Evolutionary conservation across 2,888 invertebrate genomes (phyloP).

Genomic region (Lordiphosa andalusiaca): DNA sequence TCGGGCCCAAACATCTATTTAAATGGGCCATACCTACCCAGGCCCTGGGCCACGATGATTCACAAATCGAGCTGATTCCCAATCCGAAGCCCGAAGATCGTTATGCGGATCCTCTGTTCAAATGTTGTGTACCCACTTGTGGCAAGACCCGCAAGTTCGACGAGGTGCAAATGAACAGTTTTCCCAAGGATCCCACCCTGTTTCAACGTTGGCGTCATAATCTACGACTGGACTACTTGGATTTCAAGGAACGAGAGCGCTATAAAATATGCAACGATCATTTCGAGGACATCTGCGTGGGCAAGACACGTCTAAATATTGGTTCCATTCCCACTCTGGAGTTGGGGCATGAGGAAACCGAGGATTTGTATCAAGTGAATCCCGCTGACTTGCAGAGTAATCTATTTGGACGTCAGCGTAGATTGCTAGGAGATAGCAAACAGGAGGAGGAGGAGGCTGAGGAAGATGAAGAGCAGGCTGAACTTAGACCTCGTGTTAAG

Average conservation of each 20-base stretch:
- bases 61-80: constrained; percentile 59
- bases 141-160: constrained; percentile 76
- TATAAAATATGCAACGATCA: constrained; percentile 77
- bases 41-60: constrained; percentile 68
- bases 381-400: constrained; percentile 65
- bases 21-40: constrained; percentile 75
- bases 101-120: constrained; percentile 63
- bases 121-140: constrained; percentile 73
- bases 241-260: constrained; percentile 72
- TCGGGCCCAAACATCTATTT: constrained; percentile 70
- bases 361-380: constrained; percentile 68
- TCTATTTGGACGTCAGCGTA: constrained; percentile 57
- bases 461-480: constrained; percentile 36
- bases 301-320: constrained; percentile 68
- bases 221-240: constrained; percentile 65
- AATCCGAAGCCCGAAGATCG: constrained; percentile 73
- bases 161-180: constrained; percentile 77
- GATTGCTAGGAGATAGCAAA: constrained; percentile 19
- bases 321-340: constrained; percentile 72
- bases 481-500: constrained; percentile 11
- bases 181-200: constrained; percentile 63
- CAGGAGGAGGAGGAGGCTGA: constrained; percentile 36
- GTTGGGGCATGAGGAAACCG: constrained; percentile 67
- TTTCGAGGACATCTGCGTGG: constrained; percentile 75
- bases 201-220: constrained; percentile 75